phyloP scores from a whole-genome alignment of 2,888 invertebrate species.

The Bursaphelenchus okinawaensis region DNA sequence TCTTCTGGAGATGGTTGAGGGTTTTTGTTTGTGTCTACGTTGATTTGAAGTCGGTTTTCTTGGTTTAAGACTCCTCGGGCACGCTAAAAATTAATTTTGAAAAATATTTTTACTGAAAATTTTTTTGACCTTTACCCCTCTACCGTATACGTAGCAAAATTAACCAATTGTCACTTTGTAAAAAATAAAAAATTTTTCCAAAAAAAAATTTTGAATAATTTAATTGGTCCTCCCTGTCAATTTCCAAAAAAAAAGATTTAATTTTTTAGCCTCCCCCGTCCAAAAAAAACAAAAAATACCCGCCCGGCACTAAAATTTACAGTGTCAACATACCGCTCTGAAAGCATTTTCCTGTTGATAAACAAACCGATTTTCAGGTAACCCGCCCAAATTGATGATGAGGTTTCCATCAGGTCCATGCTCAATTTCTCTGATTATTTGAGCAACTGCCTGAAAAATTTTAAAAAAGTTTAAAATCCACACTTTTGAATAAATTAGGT shows the following conservation, averaged over 20 bases:
- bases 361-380: neutral
- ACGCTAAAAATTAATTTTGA: neutral
- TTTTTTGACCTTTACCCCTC: too few relatives aligned
- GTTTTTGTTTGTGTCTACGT: neutral
- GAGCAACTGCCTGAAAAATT: neutral
- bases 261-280: too few relatives aligned
- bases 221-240: too few relatives aligned
- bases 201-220: too few relatives aligned
- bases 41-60: neutral
- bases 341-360: neutral
- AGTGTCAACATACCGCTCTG: neutral
- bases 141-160: too few relatives aligned
- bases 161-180: too few relatives aligned
- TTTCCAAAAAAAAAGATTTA: too few relatives aligned
- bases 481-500: too few relatives aligned
- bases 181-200: too few relatives aligned
- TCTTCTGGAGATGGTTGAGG: neutral
- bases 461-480: too few relatives aligned
- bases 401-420: conserved; percentile 1
- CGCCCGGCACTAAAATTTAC: too few relatives aligned
- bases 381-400: conserved; percentile 9
- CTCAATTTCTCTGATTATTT: conserved; percentile 3
- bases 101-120: too few relatives aligned
- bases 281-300: neutral
- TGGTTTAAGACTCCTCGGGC: neutral